Evolutionary conservation across 2,113 vertebrate genomes (phyloP), one percentile per base, ranked within the genome.

Genomic region (Egretta garzetta): DNA sequence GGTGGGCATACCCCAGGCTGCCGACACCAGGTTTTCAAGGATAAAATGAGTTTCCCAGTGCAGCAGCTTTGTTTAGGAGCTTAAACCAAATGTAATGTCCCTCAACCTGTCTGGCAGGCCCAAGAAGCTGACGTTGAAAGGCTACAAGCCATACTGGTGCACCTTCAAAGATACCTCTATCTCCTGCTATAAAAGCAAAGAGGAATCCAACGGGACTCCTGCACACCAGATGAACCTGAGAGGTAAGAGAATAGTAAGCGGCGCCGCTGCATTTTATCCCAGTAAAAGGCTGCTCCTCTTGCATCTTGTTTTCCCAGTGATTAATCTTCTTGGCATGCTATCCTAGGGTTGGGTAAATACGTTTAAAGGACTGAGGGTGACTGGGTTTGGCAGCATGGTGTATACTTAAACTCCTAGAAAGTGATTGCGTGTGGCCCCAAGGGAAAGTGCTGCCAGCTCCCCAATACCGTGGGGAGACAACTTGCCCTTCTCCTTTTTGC

Each of bases 151-250:
- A 37, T 99, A 99, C 66, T 99, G 99, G 99, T 99, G 99, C 98
- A 99, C 99, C 28, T 99, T 99, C 98, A 99, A 99, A 98, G 99
- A 99, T 88, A 99, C 99, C 79, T 99, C 99, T 28, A 99, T 99
- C 97, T 99, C 99, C 96, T 99, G 99, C 98, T 99, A 99, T 77
- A 99, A 99, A 97, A 99, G 99, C 97, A 99, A 99, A 98, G 99
- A 99, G 96, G 99, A 99, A 98, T 98, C 99, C 76, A 99, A 99
- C 6, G 99, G 99, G 76, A 99, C 99, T 33, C 99, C 99, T 27
- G 98, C 99, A 64, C 99, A 98, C 93, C 99, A 99, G 97, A 99
- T 99, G 99, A 99, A 99, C 97, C 98, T 99, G 28, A 98, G 99
- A 99, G 99, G 99, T 99, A 93, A 98, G 97, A 63, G 50, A 45